Base-by-base conservation (phyloP, 2,888 invertebrate genomes). In the Crioceris asparagi region DNA sequence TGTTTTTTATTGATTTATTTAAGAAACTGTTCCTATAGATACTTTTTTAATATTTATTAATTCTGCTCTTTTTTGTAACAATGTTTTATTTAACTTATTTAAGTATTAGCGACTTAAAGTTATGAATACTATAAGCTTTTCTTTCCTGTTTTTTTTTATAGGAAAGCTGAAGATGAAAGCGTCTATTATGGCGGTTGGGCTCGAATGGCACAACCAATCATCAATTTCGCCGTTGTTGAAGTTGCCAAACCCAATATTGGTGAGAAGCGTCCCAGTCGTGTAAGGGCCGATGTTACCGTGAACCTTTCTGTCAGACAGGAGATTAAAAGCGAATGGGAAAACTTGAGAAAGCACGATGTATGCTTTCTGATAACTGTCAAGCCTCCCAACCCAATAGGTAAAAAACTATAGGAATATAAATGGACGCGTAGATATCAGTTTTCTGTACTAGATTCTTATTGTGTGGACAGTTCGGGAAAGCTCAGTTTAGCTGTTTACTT, bases 121-220 rank as follows among this genome's bases (percentile, higher is more conserved):
- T n/a, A n/a, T n/a, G n/a, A n/a, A n/a, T n/a, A n/a, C n/a, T n/a
- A n/a, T n/a, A n/a, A n/a, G n/a, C n/a, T n/a, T n/a, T n/a, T n/a
- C n/a, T n/a, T n/a, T n/a, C n/a, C n/a, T n/a, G n/a, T n/a, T n/a
- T n/a, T n/a, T n/a, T n/a, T n/a, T 37, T 49, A 11, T 54, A 84
- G 84, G 85, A 75, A 76, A 60, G 71, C 91, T 1, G 96, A 94
- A 69, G 90, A 92, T 59, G 79, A 74, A 1, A 77, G 75, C 35
- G 77, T 83, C 1, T 83, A 86, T 54, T 99, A 93, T 67, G 94
- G 94, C 10, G 98, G 98, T 2, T 98, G 98, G 97, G 96, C 97
- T 0, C 74, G 97, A 44, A 98, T 98, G 97, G 97, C 97, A 0
- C 83, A 94, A 52, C 91, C 94, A 0, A 83, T 98, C 38, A 75